Base-by-base conservation (phyloP, 2,797 vertebrate genomes). In the Acrossocheilus fasciatus region DNA sequence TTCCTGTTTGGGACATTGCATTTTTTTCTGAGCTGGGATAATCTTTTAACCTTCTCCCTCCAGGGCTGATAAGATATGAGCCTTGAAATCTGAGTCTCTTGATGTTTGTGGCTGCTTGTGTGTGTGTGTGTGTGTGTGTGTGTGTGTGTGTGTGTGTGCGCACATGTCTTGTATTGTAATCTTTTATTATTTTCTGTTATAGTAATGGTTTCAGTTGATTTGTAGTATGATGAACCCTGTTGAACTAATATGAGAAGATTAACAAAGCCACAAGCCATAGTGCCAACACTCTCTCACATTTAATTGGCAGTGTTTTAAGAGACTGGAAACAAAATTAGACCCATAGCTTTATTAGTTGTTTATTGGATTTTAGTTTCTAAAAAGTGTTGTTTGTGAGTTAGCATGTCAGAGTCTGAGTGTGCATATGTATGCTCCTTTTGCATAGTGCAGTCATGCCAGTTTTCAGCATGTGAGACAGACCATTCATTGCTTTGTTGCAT, bases 401-500 rank as follows among this genome's bases (percentile, higher is more conserved):
- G 57, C 15, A 10, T 66, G 18, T 68, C n/a, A 64, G 41, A 64
- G 39, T 80, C 79, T 81, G n/a, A 39, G 59, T 39, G 4, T 66
- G 73, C 12, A 18, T 52, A 74, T 81, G 64, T 14, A 50, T 66
- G 26, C 39, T 62, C 36, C 50, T 14, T 14, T 62, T 64, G 82
- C 47, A 79, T 59, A 72, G 59, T 39, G 10, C 39, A 23, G 47
- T 62, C 45, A 68, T 79, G 52, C 66, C 39, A 85, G 81, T 62
- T 68, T 87, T 83, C 64, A 82, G 80, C 36, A 70, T 83, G 69
- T 54, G 72, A 83, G 50, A 77, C 54, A 43, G 84, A 45, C 88
- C 70, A 72, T 88, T 80, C 73, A 76, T 78, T 83, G 79, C 84
- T 89, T 87, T 90, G 84, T 88, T 87, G 59, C 84, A 82, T 45